Conservation (phyloP, 1,140 invertebrate species). For the Heliconius himera region DNA sequence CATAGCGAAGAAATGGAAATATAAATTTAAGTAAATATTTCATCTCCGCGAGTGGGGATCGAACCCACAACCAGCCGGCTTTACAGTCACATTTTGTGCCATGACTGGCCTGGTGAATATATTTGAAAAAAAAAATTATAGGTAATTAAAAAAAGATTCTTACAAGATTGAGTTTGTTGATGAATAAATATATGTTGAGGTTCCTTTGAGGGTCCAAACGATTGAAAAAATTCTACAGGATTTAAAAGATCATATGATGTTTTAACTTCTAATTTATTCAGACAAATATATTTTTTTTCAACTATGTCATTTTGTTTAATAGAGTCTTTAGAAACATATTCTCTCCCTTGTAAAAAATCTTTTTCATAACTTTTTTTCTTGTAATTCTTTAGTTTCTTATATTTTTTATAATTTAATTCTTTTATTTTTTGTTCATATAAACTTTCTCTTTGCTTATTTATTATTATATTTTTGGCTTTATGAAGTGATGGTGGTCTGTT, state of each 20-base stretch:
- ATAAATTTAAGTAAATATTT: no score
- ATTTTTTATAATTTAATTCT: not conserved
- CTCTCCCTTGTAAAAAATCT: not conserved
- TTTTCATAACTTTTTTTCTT: not conserved
- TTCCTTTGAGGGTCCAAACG: not conserved
- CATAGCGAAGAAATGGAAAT: no score
- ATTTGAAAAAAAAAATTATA: no score
- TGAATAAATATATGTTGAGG: not conserved
- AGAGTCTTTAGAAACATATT: not conserved
- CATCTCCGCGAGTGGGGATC: no score
- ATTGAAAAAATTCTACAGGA: constrained; percentile 21
- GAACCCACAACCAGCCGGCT: no score
- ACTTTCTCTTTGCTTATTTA: not conserved
- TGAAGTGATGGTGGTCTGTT: not conserved
- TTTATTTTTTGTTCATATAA: not conserved
- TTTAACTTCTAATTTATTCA: constrained; percentile 28
- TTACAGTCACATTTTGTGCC: no score
- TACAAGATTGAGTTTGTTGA: constrained; percentile 10
- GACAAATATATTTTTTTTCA: not conserved
- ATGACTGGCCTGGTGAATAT: no score
- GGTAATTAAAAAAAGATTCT: not conserved
- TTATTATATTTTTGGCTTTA: not conserved
- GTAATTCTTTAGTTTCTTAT: not conserved
- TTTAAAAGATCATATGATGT: constrained; percentile 55
- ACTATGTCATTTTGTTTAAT: not conserved